Conservation (phyloP, 2,888 invertebrate genomes). For the Heliconius charithonia region DNA sequence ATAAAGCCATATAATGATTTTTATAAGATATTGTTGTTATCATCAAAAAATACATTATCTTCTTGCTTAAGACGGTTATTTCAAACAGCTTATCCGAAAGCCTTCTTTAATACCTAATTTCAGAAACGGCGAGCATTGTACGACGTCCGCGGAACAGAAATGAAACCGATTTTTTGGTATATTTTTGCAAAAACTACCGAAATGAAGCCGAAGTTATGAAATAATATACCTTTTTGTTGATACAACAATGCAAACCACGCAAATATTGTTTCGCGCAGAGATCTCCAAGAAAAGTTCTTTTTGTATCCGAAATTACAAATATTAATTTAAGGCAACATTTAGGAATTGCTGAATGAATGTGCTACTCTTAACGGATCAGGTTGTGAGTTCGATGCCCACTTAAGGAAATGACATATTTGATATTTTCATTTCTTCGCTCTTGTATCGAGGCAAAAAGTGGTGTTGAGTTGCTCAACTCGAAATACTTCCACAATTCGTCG, state of each 20-base stretch:
- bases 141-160: slow-evolving; percentile 31
- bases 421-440: neutral
- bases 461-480: too few relatives aligned
- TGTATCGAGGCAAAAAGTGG: neutral
- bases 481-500: neutral
- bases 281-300: slow-evolving; percentile 17
- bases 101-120: slow-evolving; percentile 25
- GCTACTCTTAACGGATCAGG: too few relatives aligned
- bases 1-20: too few relatives aligned
- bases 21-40: neutral
- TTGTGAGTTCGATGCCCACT: neutral
- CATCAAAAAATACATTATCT: slow-evolving; percentile 5
- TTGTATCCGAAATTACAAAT: slow-evolving; percentile 18
- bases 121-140: slow-evolving; percentile 25
- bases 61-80: slow-evolving; percentile 17
- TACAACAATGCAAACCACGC: slow-evolving; percentile 44
- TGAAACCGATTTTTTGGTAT: slow-evolving; percentile 61
- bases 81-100: slow-evolving; percentile 17
- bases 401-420: neutral
- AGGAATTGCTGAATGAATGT: neutral
- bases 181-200: slow-evolving; percentile 62
- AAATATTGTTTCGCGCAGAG: slow-evolving; percentile 35
- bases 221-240: slow-evolving; percentile 48
- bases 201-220: slow-evolving; percentile 61
- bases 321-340: slow-evolving; percentile 7